Conservation (phyloP, 2,797 vertebrate genomes). For the Chaenodraco wilsoni region DNA sequence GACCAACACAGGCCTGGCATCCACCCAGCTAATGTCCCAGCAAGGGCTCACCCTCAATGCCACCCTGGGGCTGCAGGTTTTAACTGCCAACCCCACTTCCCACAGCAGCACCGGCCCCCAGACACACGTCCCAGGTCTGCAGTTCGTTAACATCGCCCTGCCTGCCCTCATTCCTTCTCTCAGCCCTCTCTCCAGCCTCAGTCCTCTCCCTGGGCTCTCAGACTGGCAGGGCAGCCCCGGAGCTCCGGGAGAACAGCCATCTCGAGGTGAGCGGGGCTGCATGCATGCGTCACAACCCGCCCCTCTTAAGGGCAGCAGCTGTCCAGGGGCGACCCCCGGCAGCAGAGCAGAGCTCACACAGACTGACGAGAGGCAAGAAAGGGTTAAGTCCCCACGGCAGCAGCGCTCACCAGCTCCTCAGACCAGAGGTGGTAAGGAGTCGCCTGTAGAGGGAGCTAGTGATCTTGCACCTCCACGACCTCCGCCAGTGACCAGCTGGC, state of each 20-base stretch:
- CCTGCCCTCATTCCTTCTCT: slow-evolving; percentile 92
- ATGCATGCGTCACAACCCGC: slow-evolving; percentile 30
- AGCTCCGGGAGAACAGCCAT: slow-evolving; percentile 39
- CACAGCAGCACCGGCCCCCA: slow-evolving; percentile 84
- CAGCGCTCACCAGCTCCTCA: slow-evolving; percentile 38
- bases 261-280: slow-evolving; percentile 49
- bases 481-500: slow-evolving; percentile 61
- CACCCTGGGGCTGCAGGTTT: slow-evolving; percentile 91
- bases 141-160: slow-evolving; percentile 94
- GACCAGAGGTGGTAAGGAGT: slow-evolving; percentile 36
- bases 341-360: slow-evolving; percentile 38
- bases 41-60: slow-evolving; percentile 92
- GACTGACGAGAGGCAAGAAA: slow-evolving; percentile 57
- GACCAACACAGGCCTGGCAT: slow-evolving; percentile 80
- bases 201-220: slow-evolving; percentile 66
- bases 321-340: slow-evolving; percentile 43
- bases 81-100: slow-evolving; percentile 84
- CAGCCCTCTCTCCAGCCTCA: slow-evolving; percentile 80
- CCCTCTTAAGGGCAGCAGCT: slow-evolving; percentile 39
- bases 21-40: slow-evolving; percentile 84
- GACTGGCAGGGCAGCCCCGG: slow-evolving; percentile 74
- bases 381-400: slow-evolving; percentile 37
- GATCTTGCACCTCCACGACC: slow-evolving; percentile 64
- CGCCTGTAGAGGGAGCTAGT: slow-evolving; percentile 44
- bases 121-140: slow-evolving; percentile 88